phyloP scores from a whole-genome alignment of 2,797 vertebrate genomes.

The Euphonia xanthogaster region DNA sequence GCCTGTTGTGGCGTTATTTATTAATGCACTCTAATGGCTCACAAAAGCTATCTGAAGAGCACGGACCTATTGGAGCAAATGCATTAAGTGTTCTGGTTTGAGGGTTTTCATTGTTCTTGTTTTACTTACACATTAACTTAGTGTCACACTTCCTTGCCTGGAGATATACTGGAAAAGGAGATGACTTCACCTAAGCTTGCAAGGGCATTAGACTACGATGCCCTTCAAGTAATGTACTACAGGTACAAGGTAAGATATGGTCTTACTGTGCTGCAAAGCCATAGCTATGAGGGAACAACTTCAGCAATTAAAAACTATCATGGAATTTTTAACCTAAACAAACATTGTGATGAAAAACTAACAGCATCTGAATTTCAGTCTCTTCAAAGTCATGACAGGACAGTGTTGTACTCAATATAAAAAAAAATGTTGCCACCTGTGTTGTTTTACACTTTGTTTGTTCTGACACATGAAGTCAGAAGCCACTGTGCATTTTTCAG shows the following conservation, averaged over 20 bases:
- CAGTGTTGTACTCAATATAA: not conserved
- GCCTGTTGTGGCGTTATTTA: not conserved
- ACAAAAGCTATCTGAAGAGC: not conserved
- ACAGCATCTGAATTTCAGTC: not conserved
- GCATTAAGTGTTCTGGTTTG: not conserved
- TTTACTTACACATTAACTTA: not conserved
- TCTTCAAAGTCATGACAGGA: not conserved
- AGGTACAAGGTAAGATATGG: not conserved
- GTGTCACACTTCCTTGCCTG: not conserved
- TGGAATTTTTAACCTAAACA: not conserved
- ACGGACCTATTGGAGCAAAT: not conserved
- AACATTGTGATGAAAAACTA: not conserved
- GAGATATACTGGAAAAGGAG: not conserved
- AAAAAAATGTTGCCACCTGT: not conserved
- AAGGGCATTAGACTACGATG: not conserved
- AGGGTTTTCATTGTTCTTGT: not conserved
- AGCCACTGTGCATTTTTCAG: not conserved
- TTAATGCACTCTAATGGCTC: not conserved
- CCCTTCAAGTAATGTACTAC: not conserved
- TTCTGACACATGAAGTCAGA: not conserved
- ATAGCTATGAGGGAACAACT: not conserved
- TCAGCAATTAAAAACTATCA: not conserved
- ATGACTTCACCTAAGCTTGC: not conserved
- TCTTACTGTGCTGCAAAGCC: not conserved
- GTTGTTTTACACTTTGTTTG: not conserved